Evolutionary conservation across 92 coral and sea anemone species (phyloP).

Genomic region (Anthopleura xanthogrammica): DNA sequence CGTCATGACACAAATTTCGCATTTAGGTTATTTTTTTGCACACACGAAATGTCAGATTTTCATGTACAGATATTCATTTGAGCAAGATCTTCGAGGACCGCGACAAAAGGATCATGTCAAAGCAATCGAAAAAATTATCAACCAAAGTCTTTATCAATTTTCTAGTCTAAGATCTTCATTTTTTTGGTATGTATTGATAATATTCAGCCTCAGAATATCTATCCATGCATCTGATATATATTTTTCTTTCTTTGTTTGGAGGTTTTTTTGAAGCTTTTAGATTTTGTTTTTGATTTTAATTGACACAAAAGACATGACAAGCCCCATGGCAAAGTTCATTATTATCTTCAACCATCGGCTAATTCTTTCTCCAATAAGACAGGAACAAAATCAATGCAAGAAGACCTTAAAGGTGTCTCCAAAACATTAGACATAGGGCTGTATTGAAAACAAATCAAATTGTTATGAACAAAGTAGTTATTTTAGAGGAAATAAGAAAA

Average conservation of each 20-base stretch:
- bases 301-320: neutral
- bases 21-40: too few relatives aligned
- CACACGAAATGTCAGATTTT: too few relatives aligned
- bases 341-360: neutral
- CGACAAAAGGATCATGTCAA: too few relatives aligned
- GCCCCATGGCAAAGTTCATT: neutral
- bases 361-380: neutral
- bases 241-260: neutral
- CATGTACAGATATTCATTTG: too few relatives aligned
- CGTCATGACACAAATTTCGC: too few relatives aligned
- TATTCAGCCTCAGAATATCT: neutral
- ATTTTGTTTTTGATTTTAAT: neutral
- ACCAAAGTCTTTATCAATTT: neutral
- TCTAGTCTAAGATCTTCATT: too few relatives aligned
- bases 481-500: neutral
- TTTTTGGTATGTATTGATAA: neutral
- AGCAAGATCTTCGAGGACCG: too few relatives aligned
- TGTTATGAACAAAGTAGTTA: conserved; percentile 2
- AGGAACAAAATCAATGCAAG: neutral
- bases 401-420: neutral
- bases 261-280: neutral
- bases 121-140: too few relatives aligned
- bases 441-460: neutral
- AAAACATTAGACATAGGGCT: neutral
- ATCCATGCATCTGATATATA: neutral